Percentiles rank a stretch among this genome's conserved stretches.
Evolutionary conservation across 2,888 invertebrate genomes (phyloP).

Genomic region (Cephus spinipes): DNA sequence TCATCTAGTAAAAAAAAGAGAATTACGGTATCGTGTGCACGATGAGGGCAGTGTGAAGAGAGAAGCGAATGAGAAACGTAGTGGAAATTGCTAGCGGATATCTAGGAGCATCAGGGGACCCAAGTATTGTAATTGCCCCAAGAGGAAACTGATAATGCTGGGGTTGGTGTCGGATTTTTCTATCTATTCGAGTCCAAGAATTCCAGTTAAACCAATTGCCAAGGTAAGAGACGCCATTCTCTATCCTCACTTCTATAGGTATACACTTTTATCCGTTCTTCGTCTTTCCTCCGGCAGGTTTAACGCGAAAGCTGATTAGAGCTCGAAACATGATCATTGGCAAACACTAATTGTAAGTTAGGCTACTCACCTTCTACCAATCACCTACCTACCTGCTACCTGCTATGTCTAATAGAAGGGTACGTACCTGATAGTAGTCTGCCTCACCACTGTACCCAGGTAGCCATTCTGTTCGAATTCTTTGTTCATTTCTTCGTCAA

Average conservation of each 20-base stretch:
- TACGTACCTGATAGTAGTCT: too few relatives aligned
- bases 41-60: background rate
- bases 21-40: background rate
- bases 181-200: background rate
- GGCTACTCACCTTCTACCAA: background rate
- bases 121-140: background rate
- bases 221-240: background rate
- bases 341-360: background rate
- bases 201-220: background rate
- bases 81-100: background rate
- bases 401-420: background rate
- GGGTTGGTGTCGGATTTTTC: background rate
- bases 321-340: background rate
- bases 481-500: background rate
- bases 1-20: background rate
- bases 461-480: background rate
- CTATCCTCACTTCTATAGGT: background rate
- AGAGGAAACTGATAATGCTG: background rate
- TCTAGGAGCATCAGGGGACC: background rate
- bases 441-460: background rate
- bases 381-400: background rate
- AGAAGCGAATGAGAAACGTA: background rate
- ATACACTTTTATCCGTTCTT: constrained; percentile 1
- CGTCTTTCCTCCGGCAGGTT: background rate
- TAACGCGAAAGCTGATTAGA: background rate